Conservation (phyloP, 2,888 invertebrate species). For the Cinara cedri region DNA sequence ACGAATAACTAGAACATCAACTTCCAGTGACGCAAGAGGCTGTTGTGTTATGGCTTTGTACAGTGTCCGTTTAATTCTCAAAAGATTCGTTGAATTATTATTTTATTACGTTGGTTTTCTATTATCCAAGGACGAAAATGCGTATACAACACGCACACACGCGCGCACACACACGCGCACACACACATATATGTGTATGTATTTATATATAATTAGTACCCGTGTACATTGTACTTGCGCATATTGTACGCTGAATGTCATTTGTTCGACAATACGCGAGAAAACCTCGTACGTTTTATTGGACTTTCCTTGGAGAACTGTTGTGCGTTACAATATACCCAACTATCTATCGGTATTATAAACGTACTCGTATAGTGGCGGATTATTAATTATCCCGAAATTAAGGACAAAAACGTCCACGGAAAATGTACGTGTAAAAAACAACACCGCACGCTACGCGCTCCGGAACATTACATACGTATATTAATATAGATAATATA, state of each 20-base stretch:
- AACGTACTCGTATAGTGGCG: too few species aligned
- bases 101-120: constrained; percentile 7
- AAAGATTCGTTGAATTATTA: constrained; percentile 3
- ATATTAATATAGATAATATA: background rate
- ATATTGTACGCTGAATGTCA: too few species aligned
- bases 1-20: constrained; percentile 44
- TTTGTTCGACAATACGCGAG: background rate
- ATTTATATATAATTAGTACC: too few species aligned
- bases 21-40: constrained; percentile 30
- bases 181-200: too few species aligned
- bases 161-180: too few species aligned
- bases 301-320: background rate
- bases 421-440: background rate
- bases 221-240: too few species aligned
- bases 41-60: constrained; percentile 37
- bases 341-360: too few species aligned
- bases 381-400: background rate
- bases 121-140: constrained; percentile 8
- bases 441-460: background rate
- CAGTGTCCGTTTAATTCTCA: background rate
- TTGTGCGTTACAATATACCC: too few species aligned
- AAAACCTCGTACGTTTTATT: background rate
- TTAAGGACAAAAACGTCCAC: background rate
- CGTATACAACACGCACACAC: too few species aligned
- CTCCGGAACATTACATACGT: background rate